These are phyloP conservation scores for Corydoras maculifer DNA, from an alignment of 2,113 vertebrate genomes.

Conservation along the genomic window DNA sequence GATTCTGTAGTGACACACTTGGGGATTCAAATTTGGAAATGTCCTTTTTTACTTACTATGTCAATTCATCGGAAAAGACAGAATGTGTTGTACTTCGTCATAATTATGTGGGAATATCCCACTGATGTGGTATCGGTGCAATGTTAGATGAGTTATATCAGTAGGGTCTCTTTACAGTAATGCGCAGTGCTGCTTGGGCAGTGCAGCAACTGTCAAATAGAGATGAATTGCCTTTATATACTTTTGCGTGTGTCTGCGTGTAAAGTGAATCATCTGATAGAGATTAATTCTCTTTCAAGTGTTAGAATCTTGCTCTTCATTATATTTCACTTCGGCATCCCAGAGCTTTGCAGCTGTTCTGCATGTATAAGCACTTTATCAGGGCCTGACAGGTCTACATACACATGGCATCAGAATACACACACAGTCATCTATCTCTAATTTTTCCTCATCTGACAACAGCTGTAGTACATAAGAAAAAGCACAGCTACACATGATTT, in stretches of 20 bases:
- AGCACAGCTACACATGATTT: background rate
- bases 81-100: background rate
- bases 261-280: slow-evolving; percentile 81
- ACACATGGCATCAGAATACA: slow-evolving; percentile 45
- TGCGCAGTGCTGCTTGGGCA: slow-evolving; percentile 4
- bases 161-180: background rate
- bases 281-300: slow-evolving; percentile 89
- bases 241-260: slow-evolving; percentile 39
- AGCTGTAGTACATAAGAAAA: slow-evolving; percentile 19
- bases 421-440: slow-evolving; percentile 16
- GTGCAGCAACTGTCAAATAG: slow-evolving; percentile 19
- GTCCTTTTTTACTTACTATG: no score
- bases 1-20: background rate
- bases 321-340: slow-evolving; percentile 85
- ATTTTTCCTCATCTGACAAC: slow-evolving; percentile 31
- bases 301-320: slow-evolving; percentile 74
- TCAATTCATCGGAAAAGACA: background rate
- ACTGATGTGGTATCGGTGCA: background rate
- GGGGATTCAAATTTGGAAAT: background rate
- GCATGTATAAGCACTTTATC: slow-evolving; percentile 90
- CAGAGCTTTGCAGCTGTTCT: slow-evolving; percentile 89
- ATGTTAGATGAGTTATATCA: background rate
- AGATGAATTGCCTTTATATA: slow-evolving; percentile 26
- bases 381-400: slow-evolving; percentile 84
- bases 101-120: background rate